A percentile compares a stretch with the other conserved stretches of the same genome.
Conservation (phyloP, 2,888 invertebrate species). For the Megastigmus dorsalis region DNA sequence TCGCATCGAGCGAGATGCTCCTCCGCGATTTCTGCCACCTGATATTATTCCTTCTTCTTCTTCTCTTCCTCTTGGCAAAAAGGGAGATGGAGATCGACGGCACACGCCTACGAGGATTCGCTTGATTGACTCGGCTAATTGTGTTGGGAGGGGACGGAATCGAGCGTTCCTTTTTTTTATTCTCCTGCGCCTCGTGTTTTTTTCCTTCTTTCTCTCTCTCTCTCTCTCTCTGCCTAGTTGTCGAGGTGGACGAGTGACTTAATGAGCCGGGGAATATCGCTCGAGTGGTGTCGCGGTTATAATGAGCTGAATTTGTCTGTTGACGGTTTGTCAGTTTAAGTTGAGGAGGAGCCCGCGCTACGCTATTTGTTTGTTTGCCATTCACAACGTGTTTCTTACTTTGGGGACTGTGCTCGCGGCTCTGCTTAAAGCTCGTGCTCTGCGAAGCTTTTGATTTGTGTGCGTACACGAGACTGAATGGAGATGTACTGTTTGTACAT, state of each 20-base stretch:
- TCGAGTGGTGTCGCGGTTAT: not conserved
- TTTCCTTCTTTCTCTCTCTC: not conserved
- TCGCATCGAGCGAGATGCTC: slow-evolving; percentile 53
- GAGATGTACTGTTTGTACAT: too few species aligned
- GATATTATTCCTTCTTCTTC: slow-evolving; percentile 67
- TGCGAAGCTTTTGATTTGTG: slow-evolving; percentile 57
- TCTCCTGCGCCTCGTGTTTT: not conserved
- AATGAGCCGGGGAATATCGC: slow-evolving; percentile 32
- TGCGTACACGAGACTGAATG: too few species aligned
- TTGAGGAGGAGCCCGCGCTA: too few species aligned
- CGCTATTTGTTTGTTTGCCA: slow-evolving; percentile 17
- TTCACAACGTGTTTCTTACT: too few species aligned
- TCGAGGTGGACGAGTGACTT: too few species aligned
- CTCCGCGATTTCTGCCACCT: slow-evolving; percentile 63
- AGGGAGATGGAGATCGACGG: slow-evolving; percentile 39
- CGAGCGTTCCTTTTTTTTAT: slow-evolving; percentile 14
- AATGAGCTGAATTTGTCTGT: slow-evolving; percentile 30
- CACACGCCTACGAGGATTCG: not conserved
- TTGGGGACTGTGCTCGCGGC: too few species aligned
- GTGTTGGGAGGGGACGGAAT: not conserved
- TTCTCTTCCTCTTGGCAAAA: too few species aligned
- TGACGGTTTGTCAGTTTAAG: slow-evolving; percentile 49
- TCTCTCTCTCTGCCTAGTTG: too few species aligned
- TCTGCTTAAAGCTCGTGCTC: not conserved
- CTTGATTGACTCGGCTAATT: slow-evolving; percentile 53